Base-by-base conservation (phyloP, 2,888 invertebrate genomes). In the Cephus pulcher region DNA sequence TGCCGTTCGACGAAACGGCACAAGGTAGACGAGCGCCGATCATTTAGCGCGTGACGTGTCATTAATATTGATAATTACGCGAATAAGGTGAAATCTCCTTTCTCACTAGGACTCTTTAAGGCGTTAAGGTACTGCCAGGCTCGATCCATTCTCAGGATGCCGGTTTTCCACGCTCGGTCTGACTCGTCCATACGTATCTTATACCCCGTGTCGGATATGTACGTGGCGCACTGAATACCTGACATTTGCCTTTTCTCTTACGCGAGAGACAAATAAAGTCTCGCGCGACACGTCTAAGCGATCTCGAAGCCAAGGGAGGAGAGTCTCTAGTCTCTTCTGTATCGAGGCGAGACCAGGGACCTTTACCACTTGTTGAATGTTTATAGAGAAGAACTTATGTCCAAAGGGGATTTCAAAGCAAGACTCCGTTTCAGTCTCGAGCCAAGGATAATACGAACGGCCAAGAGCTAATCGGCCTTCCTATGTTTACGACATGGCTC, bases 341-440 rank as follows among this genome's bases (percentile, higher is more conserved):
- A 23, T 56, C 0, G 40, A 23, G 9, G 70, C 80, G 77, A 80
- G 76, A 77, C 86, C 74, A 80, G 78, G 78, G 82, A 78, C 77
- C 78, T 78, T 84, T 79, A 78, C 84, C 83, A 86, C 84, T 84
- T 84, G 84, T 84, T 84, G 84, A 84, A 84, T 85, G 84, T 84
- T 84, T 84, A 84, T 86, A 84, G 86, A 86, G 85, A 78, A 80
- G 81, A 77, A 83, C 81, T 76, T 74, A 71, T 32, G 32, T 34
- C 33, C 34, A 71, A 79, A 78, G 79, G 76, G 76, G 82, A 71
- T 71, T 71, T 71, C 71, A 32, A 71, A 33, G 32, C 71, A 9
- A 71, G 34, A 71, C 34, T 71, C 23, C 40, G 40, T 23, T 56
- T 56, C 40, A 23, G 40, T 56, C 40, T 56, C 40, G 40, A 40